Conservation (phyloP, 2,888 invertebrate species). For the Nemotelus pantherinus region DNA sequence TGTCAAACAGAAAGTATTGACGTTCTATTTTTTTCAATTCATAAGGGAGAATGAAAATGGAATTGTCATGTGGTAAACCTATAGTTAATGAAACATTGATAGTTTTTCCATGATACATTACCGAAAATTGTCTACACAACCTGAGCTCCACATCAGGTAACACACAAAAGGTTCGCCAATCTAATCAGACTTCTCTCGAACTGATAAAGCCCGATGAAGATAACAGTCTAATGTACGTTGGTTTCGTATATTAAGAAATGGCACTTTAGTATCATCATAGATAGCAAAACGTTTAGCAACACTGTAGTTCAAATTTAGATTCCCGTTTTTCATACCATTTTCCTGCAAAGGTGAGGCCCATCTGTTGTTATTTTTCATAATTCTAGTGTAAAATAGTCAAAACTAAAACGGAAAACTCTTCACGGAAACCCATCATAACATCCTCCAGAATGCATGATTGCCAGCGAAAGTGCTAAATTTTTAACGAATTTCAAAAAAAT, state of each 20-base stretch:
- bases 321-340: not conserved
- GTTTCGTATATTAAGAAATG: slow-evolving; percentile 11
- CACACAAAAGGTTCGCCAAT: slow-evolving; percentile 24
- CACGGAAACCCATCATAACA: not conserved
- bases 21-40: too few relatives aligned
- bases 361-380: not conserved
- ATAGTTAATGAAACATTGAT: too few relatives aligned
- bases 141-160: not conserved
- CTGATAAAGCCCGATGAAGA: slow-evolving; percentile 20
- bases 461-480: too few relatives aligned
- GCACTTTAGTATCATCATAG: slow-evolving; percentile 27
- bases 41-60: too few relatives aligned
- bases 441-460: too few relatives aligned
- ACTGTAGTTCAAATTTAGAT: not conserved
- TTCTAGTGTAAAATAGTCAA: not conserved
- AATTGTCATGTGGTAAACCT: too few relatives aligned
- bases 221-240: slow-evolving; percentile 31
- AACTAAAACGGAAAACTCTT: not conserved
- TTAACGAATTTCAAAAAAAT: too few relatives aligned
- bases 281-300: slow-evolving; percentile 31
- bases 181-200: slow-evolving; percentile 15
- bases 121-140: too few relatives aligned
- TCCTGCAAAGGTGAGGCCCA: slow-evolving; percentile 23
- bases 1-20: too few relatives aligned
- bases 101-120: too few relatives aligned